Evolutionary conservation across 2,797 vertebrate genomes (phyloP).

Genomic region (Typhlichthys eigenmanni): DNA sequence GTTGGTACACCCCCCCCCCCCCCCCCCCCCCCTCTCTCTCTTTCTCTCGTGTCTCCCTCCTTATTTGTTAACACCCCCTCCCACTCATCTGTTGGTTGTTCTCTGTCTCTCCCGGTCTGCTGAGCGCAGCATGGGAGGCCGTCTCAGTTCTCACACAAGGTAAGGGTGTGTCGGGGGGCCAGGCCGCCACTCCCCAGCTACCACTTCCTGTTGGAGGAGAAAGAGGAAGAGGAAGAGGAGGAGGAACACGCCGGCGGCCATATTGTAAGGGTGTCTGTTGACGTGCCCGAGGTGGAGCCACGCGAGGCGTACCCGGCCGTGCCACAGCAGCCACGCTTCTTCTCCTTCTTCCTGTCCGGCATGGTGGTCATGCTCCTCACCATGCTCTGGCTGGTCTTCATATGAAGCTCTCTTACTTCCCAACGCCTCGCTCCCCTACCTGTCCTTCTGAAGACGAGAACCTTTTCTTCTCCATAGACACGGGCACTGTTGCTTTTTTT

Average conservation of each 20-base stretch:
- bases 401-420: conserved; percentile 66
- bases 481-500: neutral
- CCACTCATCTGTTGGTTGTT: conserved; percentile 90
- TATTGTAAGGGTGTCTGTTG: conserved; percentile 82
- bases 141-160: conserved; percentile 84
- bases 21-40: conserved; percentile 9
- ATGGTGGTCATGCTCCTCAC: conserved; percentile 83
- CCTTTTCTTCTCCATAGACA: neutral
- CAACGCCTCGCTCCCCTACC: neutral
- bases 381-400: conserved; percentile 88
- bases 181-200: conserved; percentile 64
- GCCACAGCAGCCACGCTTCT: conserved; percentile 77
- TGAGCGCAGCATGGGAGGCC: conserved; percentile 85
- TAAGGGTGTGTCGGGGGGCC: conserved; percentile 80
- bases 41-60: conserved; percentile 59
- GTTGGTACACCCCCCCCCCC: no score
- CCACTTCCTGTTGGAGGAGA: conserved; percentile 57
- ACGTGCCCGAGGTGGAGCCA: conserved; percentile 78
- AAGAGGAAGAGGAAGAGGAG: conserved; percentile 62
- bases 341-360: conserved; percentile 86
- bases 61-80: conserved; percentile 62
- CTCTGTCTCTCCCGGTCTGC: conserved; percentile 92
- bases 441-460: neutral
- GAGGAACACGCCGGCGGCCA: conserved; percentile 46
- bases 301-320: conserved; percentile 77